These are phyloP conservation scores for Drosophila santomea DNA, from an alignment of 1,140 invertebrate genomes.

Conservation along the genomic window DNA sequence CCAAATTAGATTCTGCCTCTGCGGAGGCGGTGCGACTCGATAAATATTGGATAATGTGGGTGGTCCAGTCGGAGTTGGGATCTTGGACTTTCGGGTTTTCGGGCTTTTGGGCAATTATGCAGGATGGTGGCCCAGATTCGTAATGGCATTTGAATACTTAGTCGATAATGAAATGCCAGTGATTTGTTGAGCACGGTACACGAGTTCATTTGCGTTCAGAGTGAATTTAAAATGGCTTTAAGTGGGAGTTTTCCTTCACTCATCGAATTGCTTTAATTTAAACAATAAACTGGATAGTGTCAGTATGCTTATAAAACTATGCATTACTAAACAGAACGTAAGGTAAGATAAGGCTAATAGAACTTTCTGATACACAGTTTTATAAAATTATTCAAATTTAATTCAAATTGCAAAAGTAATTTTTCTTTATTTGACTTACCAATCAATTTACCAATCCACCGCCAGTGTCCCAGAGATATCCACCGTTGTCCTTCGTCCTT, in stretches of 20 bases:
- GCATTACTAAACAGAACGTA: too few species aligned
- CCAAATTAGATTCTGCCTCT: constrained; percentile 67
- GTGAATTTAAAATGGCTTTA: not conserved
- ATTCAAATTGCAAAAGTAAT: too few species aligned
- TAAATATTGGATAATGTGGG: constrained; percentile 62
- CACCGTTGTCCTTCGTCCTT: constrained; percentile 15
- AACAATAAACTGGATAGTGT: not conserved
- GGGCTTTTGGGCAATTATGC: constrained; percentile 16
- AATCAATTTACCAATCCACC: constrained; percentile 63
- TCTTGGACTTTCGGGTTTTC: constrained; percentile 1
- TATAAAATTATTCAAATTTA: too few species aligned
- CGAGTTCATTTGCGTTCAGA: constrained; percentile 1
- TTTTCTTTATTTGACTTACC: constrained; percentile 37
- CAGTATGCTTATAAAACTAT: not conserved
- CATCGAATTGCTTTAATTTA: not conserved
- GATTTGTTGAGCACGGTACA: constrained; percentile 13
- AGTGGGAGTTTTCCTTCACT: too few species aligned
- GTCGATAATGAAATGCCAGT: constrained; percentile 31
- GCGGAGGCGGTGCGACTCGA: constrained; percentile 26
- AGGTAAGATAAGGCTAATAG: too few species aligned
- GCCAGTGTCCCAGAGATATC: constrained; percentile 13
- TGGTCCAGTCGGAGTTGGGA: not conserved
- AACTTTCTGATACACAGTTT: too few species aligned
- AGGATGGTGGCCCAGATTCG: constrained; percentile 5
- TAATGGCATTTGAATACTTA: constrained; percentile 13